These are phyloP conservation scores for Acholoe squamosa DNA, from an alignment of 2,888 invertebrate genomes.

Conservation along the genomic window DNA sequence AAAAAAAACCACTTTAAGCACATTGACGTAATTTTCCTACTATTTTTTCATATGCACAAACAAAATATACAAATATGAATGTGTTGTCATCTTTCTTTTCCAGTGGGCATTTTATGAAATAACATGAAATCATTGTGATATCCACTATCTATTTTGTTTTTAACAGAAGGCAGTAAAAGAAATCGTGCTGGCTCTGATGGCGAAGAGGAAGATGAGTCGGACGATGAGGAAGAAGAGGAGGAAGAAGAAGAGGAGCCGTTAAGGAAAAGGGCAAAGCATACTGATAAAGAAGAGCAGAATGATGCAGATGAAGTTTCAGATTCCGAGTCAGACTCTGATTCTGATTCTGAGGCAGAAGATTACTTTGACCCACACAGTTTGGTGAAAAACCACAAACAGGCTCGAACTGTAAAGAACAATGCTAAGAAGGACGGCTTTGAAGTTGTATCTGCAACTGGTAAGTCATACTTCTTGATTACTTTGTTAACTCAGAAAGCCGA, in stretches of 20 bases:
- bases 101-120: too few relatives aligned
- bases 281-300: not conserved
- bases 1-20: too few relatives aligned
- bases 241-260: slow-evolving; percentile 31
- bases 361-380: not conserved
- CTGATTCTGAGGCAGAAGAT: slow-evolving; percentile 67
- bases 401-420: slow-evolving; percentile 11
- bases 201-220: not conserved
- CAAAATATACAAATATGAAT: too few relatives aligned
- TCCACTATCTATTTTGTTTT: not conserved
- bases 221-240: slow-evolving; percentile 68
- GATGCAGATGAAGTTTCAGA: slow-evolving; percentile 67
- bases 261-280: not conserved
- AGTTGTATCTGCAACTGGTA: slow-evolving; percentile 86
- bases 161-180: slow-evolving; percentile 62
- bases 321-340: slow-evolving; percentile 62
- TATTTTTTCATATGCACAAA: too few relatives aligned
- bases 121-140: too few relatives aligned
- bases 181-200: slow-evolving; percentile 63
- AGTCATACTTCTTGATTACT: too few relatives aligned
- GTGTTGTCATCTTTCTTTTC: too few relatives aligned
- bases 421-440: slow-evolving; percentile 86
- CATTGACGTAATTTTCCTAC: too few relatives aligned
- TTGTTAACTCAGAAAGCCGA: too few relatives aligned
- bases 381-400: slow-evolving; percentile 75